Base-by-base conservation (phyloP, 2,797 vertebrate genomes). In the Phataginus tetradactyla region DNA sequence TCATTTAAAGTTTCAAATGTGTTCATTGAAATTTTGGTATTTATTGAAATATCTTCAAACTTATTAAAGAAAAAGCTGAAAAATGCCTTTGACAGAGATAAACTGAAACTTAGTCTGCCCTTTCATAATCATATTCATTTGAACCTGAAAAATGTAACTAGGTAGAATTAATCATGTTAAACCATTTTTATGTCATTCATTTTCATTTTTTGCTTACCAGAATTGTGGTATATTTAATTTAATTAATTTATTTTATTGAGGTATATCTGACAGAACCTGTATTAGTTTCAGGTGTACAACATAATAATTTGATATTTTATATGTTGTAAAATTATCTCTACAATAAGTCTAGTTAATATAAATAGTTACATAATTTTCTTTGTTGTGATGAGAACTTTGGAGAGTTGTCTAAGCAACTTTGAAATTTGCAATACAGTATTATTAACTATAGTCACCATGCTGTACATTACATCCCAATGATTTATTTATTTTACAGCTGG, bases 61-160 rank as follows among this genome's bases (percentile, higher is more conserved):
- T 84, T 90, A 92, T 83, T 86, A 89, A 88, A 64, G 12, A 78
- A 89, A 94, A 66, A 17, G 7, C 42, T 93, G 21, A 91, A 94
- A 85, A 91, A 78, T 85, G 51, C 53, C 18, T 77, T 87, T 95
- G 27, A 74, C n/a, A 45, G 32, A 55, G 53, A 68, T 75, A 25
- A 97, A 89, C 51, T 89, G 68, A 85, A 85, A 80, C n/a, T 42
- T 88, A 71, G 29, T 57, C 20, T 53, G 7, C 21, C 25, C 25
- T 93, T 90, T 94, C 61, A 87, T 93, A 88, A 84, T 77, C 61
- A 92, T 87, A 71, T 71, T 96, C 45, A 79, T 78, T 61, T 84
- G 23, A 92, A 92, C 18, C 39, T 93, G 18, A 45, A 92, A 94
- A 86, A 61, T 95, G 84, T 37, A 94, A n/a, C n/a, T 85, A 79